These are phyloP conservation scores for Phyllotis vaccarum DNA, from an alignment of 2,797 vertebrate species.

Conservation along the genomic window DNA sequence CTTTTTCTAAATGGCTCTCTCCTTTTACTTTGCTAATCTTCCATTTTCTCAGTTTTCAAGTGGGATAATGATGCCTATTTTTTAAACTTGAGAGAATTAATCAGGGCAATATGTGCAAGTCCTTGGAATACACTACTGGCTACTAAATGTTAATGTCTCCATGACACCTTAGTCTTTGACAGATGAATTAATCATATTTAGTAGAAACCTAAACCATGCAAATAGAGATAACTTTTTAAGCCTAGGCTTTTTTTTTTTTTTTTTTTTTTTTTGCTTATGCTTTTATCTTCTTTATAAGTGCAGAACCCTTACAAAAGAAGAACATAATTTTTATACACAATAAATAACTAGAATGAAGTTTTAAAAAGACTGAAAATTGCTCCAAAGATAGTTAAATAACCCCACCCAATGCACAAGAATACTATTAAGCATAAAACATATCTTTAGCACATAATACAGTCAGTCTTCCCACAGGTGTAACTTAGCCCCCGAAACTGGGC, in stretches of 20 bases:
- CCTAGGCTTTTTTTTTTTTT: no score
- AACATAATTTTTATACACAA: conserved; percentile 25
- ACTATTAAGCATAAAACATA: conserved; percentile 48
- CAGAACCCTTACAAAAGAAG: background rate
- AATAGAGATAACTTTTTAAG: background rate
- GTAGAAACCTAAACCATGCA: background rate
- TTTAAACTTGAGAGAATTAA: conserved; percentile 30
- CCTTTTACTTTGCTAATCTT: conserved; percentile 27
- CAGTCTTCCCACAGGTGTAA: conserved; percentile 51
- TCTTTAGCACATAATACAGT: conserved; percentile 52
- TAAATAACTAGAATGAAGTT: conserved; percentile 50
- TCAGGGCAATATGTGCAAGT: background rate
- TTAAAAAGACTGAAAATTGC: conserved; percentile 20
- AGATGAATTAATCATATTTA: background rate
- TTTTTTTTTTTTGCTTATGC: conserved; percentile 17
- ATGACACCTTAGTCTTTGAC: background rate
- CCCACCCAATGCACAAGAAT: conserved; percentile 13
- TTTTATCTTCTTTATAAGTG: conserved; percentile 23
- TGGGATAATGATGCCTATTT: background rate
- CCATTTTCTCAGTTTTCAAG: conserved; percentile 22
- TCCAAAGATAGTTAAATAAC: conserved; percentile 44
- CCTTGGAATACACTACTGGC: background rate
- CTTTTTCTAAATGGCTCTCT: background rate
- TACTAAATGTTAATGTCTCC: background rate
- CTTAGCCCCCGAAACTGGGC: conserved; percentile 39